Evolutionary conservation across 2,797 vertebrate species (phyloP), one percentile per base, ranked within the genome.

Genomic region (Enteromius thamalakanensis): DNA sequence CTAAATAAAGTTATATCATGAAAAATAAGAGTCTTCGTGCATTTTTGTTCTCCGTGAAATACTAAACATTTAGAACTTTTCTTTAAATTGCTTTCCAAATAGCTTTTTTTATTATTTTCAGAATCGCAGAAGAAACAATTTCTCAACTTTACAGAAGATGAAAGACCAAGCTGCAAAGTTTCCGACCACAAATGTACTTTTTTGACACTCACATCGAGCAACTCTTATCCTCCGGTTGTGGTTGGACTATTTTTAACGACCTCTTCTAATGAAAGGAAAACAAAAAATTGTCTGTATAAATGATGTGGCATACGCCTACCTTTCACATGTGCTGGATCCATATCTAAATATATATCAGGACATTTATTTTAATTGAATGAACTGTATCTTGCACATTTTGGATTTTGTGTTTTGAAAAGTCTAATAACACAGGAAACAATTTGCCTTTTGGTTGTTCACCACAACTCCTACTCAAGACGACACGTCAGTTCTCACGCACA

Each of bases 191-290:
- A 29, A 42, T 67, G 58, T 65, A 23, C 40, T 42, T 70, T 49
- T 53, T 40, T 40, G 21, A 2, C 17, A 21, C 49, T 85, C 15
- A 42, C 29, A 45, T 74, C 55, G 67, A 89, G 58, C 37, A 58
- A 21, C 53, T 17, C 76, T 58, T 77, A 85, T 79, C 82, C 80
- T 87, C 53, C 55, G 40, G 76, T 76, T 88, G 76, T 42, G 84
- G 40, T 7, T 2, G 0, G 1, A 84, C 88, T 92, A 92, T 91
- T 87, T 93, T 92, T 92, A 92, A 87, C 77, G 34, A 47, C 32
- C 3, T 21, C 7, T 34, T 65, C 62, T 71, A 60, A 81, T 86
- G 11, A 78, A 75, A 79, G 32, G 5, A 42, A 9, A 42, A 60
- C 14, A 32, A 14, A 17, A 72, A 10, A 34, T 23, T 45, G 3